phyloP scores from a whole-genome alignment of 2,888 invertebrate species.

The Rhamphomyia laevipes region DNA sequence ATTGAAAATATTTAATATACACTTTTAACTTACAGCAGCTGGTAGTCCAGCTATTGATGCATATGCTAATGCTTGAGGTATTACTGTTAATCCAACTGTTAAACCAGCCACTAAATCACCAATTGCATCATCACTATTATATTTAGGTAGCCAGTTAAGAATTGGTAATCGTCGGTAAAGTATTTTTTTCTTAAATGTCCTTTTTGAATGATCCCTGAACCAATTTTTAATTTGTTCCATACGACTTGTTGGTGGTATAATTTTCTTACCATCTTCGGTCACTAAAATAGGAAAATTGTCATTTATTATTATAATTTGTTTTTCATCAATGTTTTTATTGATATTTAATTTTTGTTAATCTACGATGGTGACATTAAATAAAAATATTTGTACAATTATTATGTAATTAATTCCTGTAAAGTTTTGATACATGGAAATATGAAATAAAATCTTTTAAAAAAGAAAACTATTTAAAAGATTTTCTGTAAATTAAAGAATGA shows the following conservation, averaged over 20 bases:
- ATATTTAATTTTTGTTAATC: too few relatives aligned
- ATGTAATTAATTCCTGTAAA: too few relatives aligned
- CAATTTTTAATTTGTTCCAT: slow-evolving; percentile 33
- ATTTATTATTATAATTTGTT: not conserved
- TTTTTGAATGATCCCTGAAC: slow-evolving; percentile 37
- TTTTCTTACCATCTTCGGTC: slow-evolving; percentile 39
- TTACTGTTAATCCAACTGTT: slow-evolving; percentile 86
- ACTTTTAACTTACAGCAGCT: slow-evolving; percentile 49
- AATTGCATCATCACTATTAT: slow-evolving; percentile 56
- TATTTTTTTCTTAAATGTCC: slow-evolving; percentile 52
- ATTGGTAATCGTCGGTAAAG: slow-evolving; percentile 64
- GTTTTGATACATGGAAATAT: too few relatives aligned
- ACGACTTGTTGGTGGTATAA: slow-evolving; percentile 23
- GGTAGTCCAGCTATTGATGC: slow-evolving; percentile 69
- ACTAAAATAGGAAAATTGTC: slow-evolving; percentile 35
- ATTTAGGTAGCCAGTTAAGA: slow-evolving; percentile 63
- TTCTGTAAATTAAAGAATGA: too few relatives aligned
- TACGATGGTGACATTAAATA: too few relatives aligned
- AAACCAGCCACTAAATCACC: slow-evolving; percentile 85
- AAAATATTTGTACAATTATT: too few relatives aligned
- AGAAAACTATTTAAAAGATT: too few relatives aligned
- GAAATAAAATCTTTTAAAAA: too few relatives aligned
- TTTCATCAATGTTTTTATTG: too few relatives aligned
- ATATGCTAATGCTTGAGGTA: slow-evolving; percentile 80
- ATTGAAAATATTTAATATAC: not conserved